Percentiles rank a stretch among this genome's conserved stretches.
Conservation (phyloP, 2,888 invertebrate species). For the Clostera curtula region DNA sequence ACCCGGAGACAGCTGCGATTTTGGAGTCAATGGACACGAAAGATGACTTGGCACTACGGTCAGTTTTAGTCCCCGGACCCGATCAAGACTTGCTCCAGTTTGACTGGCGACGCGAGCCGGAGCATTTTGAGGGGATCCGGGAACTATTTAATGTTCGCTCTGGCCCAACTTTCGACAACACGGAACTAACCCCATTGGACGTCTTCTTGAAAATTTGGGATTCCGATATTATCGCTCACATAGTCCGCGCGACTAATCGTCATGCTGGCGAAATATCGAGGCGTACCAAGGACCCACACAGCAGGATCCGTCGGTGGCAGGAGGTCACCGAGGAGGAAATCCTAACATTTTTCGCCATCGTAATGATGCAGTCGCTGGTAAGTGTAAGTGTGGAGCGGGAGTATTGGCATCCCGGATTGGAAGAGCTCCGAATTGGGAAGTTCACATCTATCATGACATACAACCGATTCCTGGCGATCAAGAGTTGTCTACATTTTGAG, state of each 20-base stretch:
- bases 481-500: conserved; percentile 1
- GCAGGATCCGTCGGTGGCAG: neutral
- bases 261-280: neutral
- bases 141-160: neutral
- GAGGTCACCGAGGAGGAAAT: neutral
- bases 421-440: neutral
- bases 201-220: conserved; percentile 1
- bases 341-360: neutral
- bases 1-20: too few relatives aligned
- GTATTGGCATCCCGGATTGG: neutral
- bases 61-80: neutral
- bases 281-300: neutral
- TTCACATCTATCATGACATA: neutral
- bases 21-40: too few relatives aligned
- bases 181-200: neutral
- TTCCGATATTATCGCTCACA: neutral
- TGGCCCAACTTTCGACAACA: neutral
- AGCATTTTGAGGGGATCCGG: neutral
- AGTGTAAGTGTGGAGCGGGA: neutral
- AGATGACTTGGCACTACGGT: too few relatives aligned
- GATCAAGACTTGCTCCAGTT: neutral
- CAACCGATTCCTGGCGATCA: neutral
- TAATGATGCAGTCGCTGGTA: neutral
- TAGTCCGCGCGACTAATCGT: neutral
- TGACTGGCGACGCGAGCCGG: neutral